Evolutionary conservation across 2,797 vertebrate species (phyloP).

Genomic region (Clamator glandarius): DNA sequence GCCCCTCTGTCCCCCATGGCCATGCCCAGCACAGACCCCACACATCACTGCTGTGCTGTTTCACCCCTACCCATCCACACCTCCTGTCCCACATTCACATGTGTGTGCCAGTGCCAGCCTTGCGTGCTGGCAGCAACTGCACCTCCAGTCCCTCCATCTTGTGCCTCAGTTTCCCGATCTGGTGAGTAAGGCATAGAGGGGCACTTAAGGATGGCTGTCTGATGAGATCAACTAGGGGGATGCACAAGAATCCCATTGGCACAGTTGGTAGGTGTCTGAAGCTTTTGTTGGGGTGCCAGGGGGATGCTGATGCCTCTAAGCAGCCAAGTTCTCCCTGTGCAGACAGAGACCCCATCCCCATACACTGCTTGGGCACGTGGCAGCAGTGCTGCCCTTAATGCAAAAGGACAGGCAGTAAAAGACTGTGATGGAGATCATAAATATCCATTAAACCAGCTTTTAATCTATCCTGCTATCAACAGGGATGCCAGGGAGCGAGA

Average conservation of each 20-base stretch:
- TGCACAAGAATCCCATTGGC: neutral
- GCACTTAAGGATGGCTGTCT: neutral
- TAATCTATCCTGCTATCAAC: constrained; percentile 11
- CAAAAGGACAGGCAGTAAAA: constrained; percentile 36
- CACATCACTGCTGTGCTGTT: rapidly evolving
- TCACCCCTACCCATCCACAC: rapidly evolving
- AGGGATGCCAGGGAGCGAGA: neutral
- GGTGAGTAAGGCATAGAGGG: rapidly evolving
- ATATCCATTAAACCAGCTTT: constrained; percentile 63
- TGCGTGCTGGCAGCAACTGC: rapidly evolving
- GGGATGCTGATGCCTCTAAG: neutral
- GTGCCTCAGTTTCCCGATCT: neutral
- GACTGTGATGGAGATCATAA: constrained; percentile 52
- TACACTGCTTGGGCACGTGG: neutral
- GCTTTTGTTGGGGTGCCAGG: neutral
- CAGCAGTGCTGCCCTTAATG: neutral
- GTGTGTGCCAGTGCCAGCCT: neutral
- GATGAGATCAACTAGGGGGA: rapidly evolving
- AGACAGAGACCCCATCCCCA: neutral
- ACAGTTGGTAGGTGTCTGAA: neutral
- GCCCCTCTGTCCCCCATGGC: neutral
- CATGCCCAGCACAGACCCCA: neutral
- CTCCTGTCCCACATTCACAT: rapidly evolving
- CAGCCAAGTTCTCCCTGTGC: rapidly evolving
- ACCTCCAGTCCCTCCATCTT: rapidly evolving